These are phyloP conservation scores for Melitaea cinxia DNA, from an alignment of 1,140 invertebrate genomes.

Conservation along the genomic window DNA sequence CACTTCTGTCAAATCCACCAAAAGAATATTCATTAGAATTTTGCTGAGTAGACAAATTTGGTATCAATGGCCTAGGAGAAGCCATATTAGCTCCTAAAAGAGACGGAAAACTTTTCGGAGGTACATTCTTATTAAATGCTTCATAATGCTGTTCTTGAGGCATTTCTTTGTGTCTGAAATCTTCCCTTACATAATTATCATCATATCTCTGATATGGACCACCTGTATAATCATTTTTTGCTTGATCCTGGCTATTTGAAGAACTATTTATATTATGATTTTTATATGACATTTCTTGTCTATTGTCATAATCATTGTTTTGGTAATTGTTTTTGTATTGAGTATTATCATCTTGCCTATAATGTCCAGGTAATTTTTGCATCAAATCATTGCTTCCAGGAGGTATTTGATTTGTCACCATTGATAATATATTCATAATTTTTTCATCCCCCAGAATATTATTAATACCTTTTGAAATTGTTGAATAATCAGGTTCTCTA, in stretches of 20 bases:
- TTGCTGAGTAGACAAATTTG: constrained; percentile 25
- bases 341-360: neutral
- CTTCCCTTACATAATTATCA: constrained; percentile 31
- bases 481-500: constrained; percentile 79
- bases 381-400: constrained; percentile 27
- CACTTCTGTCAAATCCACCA: constrained; percentile 39
- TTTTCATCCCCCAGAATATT: constrained; percentile 84
- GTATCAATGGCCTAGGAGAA: constrained; percentile 20
- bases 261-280: constrained; percentile 33
- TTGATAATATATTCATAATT: constrained; percentile 82
- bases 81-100: constrained; percentile 17
- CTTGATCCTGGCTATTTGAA: constrained; percentile 16
- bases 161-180: constrained; percentile 32
- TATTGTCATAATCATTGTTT: constrained; percentile 32
- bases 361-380: neutral
- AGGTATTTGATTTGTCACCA: constrained; percentile 63
- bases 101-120: constrained; percentile 1
- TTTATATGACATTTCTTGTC: constrained; percentile 34
- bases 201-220: constrained; percentile 26
- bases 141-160: constrained; percentile 47
- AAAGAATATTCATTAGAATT: constrained; percentile 38
- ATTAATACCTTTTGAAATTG: constrained; percentile 83
- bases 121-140: constrained; percentile 39
- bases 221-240: constrained; percentile 29
- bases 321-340: constrained; percentile 32